Base-by-base conservation (phyloP, 2,797 vertebrate genomes). In the Anguilla marmorata region DNA sequence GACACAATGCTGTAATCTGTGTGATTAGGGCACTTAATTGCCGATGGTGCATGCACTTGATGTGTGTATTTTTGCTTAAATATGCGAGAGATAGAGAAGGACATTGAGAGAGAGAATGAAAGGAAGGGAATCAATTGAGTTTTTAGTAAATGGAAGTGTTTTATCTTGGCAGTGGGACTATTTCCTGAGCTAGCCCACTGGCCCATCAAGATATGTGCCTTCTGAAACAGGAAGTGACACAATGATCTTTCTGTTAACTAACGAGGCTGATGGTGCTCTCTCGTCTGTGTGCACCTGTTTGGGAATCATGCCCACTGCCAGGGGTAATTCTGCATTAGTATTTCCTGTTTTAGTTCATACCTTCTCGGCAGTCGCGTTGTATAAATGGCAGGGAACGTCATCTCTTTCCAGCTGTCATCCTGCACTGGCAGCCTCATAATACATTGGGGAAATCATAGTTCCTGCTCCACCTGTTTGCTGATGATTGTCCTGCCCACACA, bases 101-200 rank as follows among this genome's bases (percentile, higher is more conserved):
- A 79, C 14, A 45, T 2, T 3, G 33, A 79, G 37, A 79, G 74
- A 79, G 74, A 79, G 74, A 45, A 41, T 6, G 74, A 45, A 37
- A 79, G 37, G 33, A 41, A 79, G 37, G 14, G 74, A 30, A 33
- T 27, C 33, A 1, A 72, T n/a, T 2, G 24, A 27, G 4, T 69
- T 9, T 69, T n/a, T 69, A 69, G 24, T 69, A 69, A 27, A 69
- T 69, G 69, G 27, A 30, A 30, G 69, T 12, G n/a, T 27, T 16
- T 94, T 94, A 93, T 93, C 94, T 88, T 69, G 52, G 74, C 91
- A 88, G 50, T 95, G 94, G 96, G 90, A 90, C 95, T 95, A 96
- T 93, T 94, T 96, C 96, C 95, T 94, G 91, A 72, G 88, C 12
- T 90, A 90, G 89, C 91, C 90, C 85, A 88, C 87, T 90, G 91